phyloP scores from a whole-genome alignment of 1,140 invertebrate genomes.

The Harlomillsia oculata region DNA sequence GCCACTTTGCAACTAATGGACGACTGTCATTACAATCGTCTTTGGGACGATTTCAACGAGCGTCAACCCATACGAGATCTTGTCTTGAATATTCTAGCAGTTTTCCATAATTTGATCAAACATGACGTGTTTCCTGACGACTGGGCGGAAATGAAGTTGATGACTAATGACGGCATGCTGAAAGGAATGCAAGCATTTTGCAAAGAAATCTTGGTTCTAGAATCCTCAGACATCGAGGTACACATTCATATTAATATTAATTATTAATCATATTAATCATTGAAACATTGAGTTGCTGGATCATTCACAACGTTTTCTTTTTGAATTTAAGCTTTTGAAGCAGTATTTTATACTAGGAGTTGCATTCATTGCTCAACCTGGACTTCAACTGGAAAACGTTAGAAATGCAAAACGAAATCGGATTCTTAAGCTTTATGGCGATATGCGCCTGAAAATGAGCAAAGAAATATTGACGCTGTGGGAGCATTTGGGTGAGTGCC shows the following conservation, averaged over 20 bases:
- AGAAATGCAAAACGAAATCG: constrained; percentile 66
- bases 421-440: constrained; percentile 65
- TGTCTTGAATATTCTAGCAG: constrained; percentile 73
- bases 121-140: constrained; percentile 78
- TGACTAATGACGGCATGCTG: constrained; percentile 78
- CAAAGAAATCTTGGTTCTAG: too few species aligned
- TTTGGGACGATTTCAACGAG: constrained; percentile 69
- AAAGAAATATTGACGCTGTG: constrained; percentile 75
- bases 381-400: constrained; percentile 75
- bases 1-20: constrained; percentile 75
- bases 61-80: constrained; percentile 77
- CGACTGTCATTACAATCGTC: constrained; percentile 72
- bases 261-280: too few species aligned
- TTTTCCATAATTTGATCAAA: constrained; percentile 72
- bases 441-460: constrained; percentile 86
- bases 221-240: too few species aligned
- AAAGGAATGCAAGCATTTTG: constrained; percentile 73
- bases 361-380: constrained; percentile 75
- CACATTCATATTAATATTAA: too few species aligned
- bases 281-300: constrained; percentile 71
- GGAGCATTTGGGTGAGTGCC: constrained; percentile 47
- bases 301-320: constrained; percentile 60
- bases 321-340: constrained; percentile 67
- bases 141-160: constrained; percentile 87
- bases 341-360: constrained; percentile 82